Base-by-base conservation (phyloP, 2,113 vertebrate genomes). In the Boulengeromyrus knoepffleri region DNA sequence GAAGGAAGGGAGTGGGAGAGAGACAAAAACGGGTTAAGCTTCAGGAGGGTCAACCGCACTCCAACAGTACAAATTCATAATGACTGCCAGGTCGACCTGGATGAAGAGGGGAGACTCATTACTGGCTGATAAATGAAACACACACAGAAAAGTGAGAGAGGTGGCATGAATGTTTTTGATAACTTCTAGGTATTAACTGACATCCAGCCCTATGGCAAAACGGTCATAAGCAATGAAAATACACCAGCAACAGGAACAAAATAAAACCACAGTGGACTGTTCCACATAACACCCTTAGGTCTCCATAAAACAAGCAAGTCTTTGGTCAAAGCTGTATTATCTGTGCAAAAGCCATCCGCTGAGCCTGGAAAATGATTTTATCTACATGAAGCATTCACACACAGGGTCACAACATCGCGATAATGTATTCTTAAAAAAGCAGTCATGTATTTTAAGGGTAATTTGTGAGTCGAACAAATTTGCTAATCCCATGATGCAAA, bases 1-100 rank as follows among this genome's bases (percentile, higher is more conserved):
- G 93, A 93, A 52, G 93, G 93, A 90, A 88, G 85, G 56, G 93
- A 74, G 87, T 52, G 91, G 92, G 91, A 91, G 91, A 77, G 91
- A 91, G 92, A 93, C 92, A 93, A 94, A 94, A 95, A 94, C 93
- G 89, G 89, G 90, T 92, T 93, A 90, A 93, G 90, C 45, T 94
- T 94, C 94, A 93, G 87, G 70, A 89, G 90, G 93, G 91, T 84
- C 90, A 89, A 85, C 24, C 85, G 89, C 53, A 91, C 90, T 89
- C 90, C 53, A 90, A 91, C 90, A 91, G 89, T 46, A 77, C 88
- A 94, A 92, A 92, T 86, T 89, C 47, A 77, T 36, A 87, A 24
- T 70, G 58, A 52, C 84, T 74, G 39, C 5, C 70, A 85, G 50
- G 70, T 83, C 31, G 56, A 85, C 89, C 88, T 53, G 70, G 66